Base-by-base conservation (phyloP, 2,113 vertebrate species). In the Microcebus tavaratra region DNA sequence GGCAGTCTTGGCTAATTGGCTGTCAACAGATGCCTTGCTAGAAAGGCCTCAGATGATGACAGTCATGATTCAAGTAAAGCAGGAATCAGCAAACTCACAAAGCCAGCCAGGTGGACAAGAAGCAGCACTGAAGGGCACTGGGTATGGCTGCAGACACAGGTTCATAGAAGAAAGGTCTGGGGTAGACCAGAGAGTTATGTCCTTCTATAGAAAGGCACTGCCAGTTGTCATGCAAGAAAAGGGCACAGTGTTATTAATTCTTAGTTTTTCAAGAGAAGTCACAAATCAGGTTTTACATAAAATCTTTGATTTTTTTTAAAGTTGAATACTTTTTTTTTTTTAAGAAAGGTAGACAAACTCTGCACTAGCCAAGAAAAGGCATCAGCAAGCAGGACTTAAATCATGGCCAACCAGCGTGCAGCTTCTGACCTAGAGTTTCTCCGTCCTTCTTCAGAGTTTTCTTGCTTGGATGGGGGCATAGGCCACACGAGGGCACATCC, bases 221-320 rank as follows among this genome's bases (percentile, higher is more conserved):
- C 48, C 10, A 45, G 13, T 11, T 55, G 34, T 36, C 39, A 79
- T 70, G 11, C 5, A 80, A 70, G 9, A 81, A 85, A 81, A 59
- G 23, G 31, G 4, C 13, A 75, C n/a, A 5, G 8, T 70, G 17
- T 81, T 68, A 42, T 7, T 63, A 50, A 14, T 14, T 68, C 53
- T 65, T 88, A 31, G 55, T 31, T 89, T 80, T 79, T 80, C n/a
- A 84, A 93, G 21, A 84, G 45, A 80, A 84, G 23, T 2, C 76
- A 14, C 27, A 76, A 76, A 45, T 91, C 36, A 63, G 29, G 18
- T 76, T 88, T 91, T 76, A 42, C 3, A 63, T n/a, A 21, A 61
- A 59, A 68, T 15, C 12, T 94, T 82, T 94, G 18, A 6, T 23
- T 31, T 88, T 48, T 6, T 29, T 67, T 23, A 84, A 75, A 73